phyloP scores from a whole-genome alignment of 2,113 vertebrate species.

The Strix aluco region DNA sequence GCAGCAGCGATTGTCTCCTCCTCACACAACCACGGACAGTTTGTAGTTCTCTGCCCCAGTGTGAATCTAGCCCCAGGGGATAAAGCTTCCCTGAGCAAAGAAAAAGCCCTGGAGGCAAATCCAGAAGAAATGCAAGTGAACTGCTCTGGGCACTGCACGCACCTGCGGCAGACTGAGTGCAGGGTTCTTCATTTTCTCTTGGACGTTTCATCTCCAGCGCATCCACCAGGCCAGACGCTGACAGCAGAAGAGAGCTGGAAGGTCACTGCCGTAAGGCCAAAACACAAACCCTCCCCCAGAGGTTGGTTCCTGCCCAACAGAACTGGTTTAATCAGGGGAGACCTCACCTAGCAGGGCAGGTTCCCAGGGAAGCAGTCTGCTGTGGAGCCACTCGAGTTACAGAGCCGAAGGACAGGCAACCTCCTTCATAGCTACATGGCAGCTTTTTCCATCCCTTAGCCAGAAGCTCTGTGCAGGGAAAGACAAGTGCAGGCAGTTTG shows the following conservation, averaged over 20 bases:
- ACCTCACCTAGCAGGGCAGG: too few species aligned
- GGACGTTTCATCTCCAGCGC: neutral
- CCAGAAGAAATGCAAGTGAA: neutral
- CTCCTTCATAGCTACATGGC: neutral
- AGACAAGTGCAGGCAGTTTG: neutral
- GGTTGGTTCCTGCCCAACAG: neutral
- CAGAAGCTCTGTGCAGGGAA: neutral
- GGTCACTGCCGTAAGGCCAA: neutral
- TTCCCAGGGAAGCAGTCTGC: neutral
- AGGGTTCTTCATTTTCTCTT: neutral
- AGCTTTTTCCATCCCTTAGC: neutral
- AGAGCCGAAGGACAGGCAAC: neutral
- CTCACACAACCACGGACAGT: neutral
- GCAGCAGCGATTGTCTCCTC: neutral
- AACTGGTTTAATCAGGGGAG: neutral
- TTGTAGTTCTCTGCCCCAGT: neutral
- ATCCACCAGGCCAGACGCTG: neutral
- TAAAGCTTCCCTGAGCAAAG: neutral
- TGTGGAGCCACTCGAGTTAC: neutral
- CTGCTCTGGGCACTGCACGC: neutral
- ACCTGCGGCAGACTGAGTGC: neutral
- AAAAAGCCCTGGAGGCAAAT: neutral
- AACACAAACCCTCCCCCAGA: neutral
- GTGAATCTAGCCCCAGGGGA: neutral
- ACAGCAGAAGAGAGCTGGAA: neutral